These are phyloP conservation scores for Solea senegalensis DNA, from an alignment of 2,113 vertebrate genomes.

Conservation along the genomic window DNA sequence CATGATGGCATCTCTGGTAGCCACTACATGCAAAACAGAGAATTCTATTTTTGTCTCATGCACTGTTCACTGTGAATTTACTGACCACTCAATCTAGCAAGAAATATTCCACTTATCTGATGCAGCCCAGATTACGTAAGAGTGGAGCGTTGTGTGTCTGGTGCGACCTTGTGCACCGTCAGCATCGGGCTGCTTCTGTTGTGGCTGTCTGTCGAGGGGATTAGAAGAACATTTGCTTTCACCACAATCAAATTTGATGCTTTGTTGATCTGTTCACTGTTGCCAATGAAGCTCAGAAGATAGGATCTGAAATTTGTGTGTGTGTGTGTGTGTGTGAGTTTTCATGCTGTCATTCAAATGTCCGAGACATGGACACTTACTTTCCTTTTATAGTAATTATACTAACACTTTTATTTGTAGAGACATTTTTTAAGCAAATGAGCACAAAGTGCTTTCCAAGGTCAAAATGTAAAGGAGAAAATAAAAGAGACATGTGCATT, in stretches of 20 bases:
- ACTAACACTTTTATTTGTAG: too few relatives aligned
- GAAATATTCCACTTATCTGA: slow-evolving; percentile 50
- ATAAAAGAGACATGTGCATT: too few relatives aligned
- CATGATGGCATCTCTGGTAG: background rate
- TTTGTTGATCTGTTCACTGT: too few relatives aligned
- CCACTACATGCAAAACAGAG: background rate
- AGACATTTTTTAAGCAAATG: too few relatives aligned
- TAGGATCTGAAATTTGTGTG: too few relatives aligned
- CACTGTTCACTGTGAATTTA: background rate
- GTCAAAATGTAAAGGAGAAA: too few relatives aligned
- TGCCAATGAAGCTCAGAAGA: background rate
- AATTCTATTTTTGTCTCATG: background rate
- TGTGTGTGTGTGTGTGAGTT: too few relatives aligned
- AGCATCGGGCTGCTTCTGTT: slow-evolving; percentile 35
- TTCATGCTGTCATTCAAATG: too few relatives aligned
- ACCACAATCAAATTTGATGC: slow-evolving; percentile 34
- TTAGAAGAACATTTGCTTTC: background rate
- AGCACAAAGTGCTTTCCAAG: too few relatives aligned
- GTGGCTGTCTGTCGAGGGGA: slow-evolving; percentile 39
- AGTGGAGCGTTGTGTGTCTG: slow-evolving; percentile 44
- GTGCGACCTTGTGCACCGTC: slow-evolving; percentile 58
- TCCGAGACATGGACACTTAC: too few relatives aligned
- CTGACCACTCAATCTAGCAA: slow-evolving; percentile 49
- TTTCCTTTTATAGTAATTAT: too few relatives aligned
- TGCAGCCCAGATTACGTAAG: slow-evolving; percentile 65